phyloP scores from a whole-genome alignment of 2,797 vertebrate species.

The Poeciliopsis gracilis region DNA sequence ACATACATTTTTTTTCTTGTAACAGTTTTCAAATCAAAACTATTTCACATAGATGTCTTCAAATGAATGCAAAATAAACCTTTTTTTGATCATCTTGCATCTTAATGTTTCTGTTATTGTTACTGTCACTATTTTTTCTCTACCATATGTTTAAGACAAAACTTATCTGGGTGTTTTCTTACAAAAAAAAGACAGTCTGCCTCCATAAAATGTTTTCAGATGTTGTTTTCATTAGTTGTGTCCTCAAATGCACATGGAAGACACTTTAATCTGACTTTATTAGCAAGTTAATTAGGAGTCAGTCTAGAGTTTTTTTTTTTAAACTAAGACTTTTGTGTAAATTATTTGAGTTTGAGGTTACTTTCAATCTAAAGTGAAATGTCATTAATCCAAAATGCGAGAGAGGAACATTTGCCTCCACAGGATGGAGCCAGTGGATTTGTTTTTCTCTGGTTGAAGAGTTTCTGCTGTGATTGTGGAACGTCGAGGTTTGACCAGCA shows the following conservation, averaged over 20 bases:
- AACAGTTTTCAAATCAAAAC: neutral
- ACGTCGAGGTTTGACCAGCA: constrained; percentile 26
- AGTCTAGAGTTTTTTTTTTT: neutral
- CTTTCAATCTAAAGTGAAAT: neutral
- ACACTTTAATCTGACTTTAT: neutral
- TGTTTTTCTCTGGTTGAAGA: neutral
- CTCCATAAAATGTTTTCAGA: neutral
- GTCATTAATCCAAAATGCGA: neutral
- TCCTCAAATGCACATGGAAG: neutral
- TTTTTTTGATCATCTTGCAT: neutral
- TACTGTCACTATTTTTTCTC: neutral
- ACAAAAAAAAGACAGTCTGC: neutral
- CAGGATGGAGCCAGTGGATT: constrained; percentile 53
- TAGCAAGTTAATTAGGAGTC: neutral
- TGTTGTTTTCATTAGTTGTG: neutral
- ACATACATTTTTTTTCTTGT: neutral
- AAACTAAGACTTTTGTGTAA: neutral
- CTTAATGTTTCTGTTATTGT: neutral
- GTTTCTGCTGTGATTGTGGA: neutral
- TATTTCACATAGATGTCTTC: neutral
- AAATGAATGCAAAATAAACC: neutral
- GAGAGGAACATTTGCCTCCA: constrained; percentile 18
- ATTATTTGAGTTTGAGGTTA: neutral
- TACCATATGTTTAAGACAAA: neutral
- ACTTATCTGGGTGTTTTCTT: neutral